Base-by-base conservation (phyloP, 2,797 vertebrate genomes). In the Avahi laniger region DNA sequence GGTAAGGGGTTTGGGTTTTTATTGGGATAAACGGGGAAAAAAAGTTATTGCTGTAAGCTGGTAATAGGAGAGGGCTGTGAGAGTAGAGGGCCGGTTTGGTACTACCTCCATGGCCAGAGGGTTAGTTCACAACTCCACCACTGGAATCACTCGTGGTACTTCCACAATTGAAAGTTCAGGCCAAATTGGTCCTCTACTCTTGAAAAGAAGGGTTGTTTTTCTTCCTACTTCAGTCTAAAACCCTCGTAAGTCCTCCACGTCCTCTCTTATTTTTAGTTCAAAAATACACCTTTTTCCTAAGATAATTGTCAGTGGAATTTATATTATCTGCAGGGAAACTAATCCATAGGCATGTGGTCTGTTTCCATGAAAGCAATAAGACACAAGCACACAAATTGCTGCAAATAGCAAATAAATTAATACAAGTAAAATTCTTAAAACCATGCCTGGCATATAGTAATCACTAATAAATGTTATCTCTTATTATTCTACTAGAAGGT, bases 401-500 rank as follows among this genome's bases (percentile, higher is more conserved):
- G n/a, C 30, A 59, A 84, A 81, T 30, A 73, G 70, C 72, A 93
- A 57, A 73, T 50, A 43, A 89, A 65, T 75, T n/a, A 89, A 70
- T 75, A 14, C 15, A 87, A 89, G 28, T 70, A 81, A 93, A 78
- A 94, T 65, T 30, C 69, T 90, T 92, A 81, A 48, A 54, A 89
- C 18, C 43, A 41, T 63, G 38, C 35, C 20, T 88, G 50, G 14
- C 15, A 35, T 38, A 52, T 22, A 76, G 30, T 52, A 76, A 80
- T 84, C 30, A 88, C 54, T 80, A 78, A 78, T 73, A 81, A 76
- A 65, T 61, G 24, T 72, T 84, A 72, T 54, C 35, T 65, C 50
- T 85, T 80, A 41, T 75, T 89, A 84, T 75, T 93, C 22, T 50
- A 85, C 59, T 91, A 88, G 59, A 89, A 93, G 54, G 61, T 57